Percentiles rank a stretch among this genome's conserved stretches.
These are phyloP conservation scores for Ambastaia sidthimunki DNA, from an alignment of 2,797 vertebrate genomes.

Conservation along the genomic window DNA sequence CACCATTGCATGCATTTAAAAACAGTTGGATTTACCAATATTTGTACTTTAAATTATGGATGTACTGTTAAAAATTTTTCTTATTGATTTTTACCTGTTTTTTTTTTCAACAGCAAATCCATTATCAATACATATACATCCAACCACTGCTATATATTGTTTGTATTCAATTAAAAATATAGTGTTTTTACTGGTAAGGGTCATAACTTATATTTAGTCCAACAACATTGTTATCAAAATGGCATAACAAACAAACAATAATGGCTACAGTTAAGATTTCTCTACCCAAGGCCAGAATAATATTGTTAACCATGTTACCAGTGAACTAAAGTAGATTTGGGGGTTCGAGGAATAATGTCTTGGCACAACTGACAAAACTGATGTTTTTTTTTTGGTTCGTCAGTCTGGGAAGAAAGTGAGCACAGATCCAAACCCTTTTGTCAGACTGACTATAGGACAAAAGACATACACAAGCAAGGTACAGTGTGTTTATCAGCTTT, in stretches of 20 bases:
- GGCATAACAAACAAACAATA: not conserved
- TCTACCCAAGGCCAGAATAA: too few relatives aligned
- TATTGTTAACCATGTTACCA: too few relatives aligned
- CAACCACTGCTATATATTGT: not conserved
- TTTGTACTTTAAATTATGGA: not conserved
- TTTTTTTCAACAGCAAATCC: not conserved
- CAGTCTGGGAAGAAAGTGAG: slow-evolving; percentile 93
- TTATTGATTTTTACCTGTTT: not conserved
- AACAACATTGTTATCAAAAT: not conserved
- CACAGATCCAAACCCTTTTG: slow-evolving; percentile 90
- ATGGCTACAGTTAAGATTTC: too few relatives aligned
- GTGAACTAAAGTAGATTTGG: too few relatives aligned
- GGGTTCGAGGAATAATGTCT: too few relatives aligned
- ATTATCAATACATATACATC: not conserved
- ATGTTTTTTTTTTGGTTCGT: slow-evolving; percentile 37
- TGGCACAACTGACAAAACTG: too few relatives aligned
- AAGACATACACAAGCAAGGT: slow-evolving; percentile 94
- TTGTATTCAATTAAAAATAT: not conserved
- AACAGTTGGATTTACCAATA: not conserved
- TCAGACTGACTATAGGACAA: slow-evolving; percentile 89
- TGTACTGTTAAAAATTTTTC: not conserved
- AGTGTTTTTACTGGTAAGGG: too few relatives aligned
- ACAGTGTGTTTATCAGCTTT: slow-evolving; percentile 37
- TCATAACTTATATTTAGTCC: not conserved
- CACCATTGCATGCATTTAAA: not conserved